phyloP scores from a whole-genome alignment of 2,888 invertebrate species.

The Cenopis cana region DNA sequence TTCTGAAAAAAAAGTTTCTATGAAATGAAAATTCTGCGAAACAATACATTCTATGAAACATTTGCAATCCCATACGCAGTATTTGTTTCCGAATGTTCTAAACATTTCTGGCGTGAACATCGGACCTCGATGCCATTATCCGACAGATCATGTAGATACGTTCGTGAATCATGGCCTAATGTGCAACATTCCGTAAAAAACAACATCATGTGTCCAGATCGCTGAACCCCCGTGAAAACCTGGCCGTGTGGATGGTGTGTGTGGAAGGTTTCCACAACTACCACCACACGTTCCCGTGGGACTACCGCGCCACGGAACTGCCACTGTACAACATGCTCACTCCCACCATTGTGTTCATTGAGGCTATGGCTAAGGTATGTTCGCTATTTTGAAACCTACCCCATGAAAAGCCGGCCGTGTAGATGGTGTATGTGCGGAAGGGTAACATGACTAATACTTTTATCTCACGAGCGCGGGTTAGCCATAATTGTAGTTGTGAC shows the following conservation, averaged over 20 bases:
- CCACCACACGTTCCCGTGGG: constrained; percentile 92
- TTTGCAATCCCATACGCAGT: too few relatives aligned
- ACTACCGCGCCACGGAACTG: constrained; percentile 89
- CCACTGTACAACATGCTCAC: constrained; percentile 87
- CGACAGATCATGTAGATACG: background rate
- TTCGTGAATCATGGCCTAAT: background rate
- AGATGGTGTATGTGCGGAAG: too few relatives aligned
- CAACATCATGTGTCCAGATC: constrained; percentile 60
- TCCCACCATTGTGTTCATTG: constrained; percentile 89
- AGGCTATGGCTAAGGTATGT: constrained; percentile 86
- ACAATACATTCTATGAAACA: too few relatives aligned
- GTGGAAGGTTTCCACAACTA: constrained; percentile 95
- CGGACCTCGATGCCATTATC: background rate
- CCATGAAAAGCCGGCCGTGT: too few relatives aligned
- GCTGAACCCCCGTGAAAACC: constrained; percentile 90
- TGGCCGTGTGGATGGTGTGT: constrained; percentile 87
- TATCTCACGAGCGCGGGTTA: too few relatives aligned
- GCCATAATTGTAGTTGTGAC: too few relatives aligned
- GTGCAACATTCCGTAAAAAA: background rate
- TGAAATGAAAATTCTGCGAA: too few relatives aligned
- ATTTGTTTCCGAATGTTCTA: too few relatives aligned
- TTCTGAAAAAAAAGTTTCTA: too few relatives aligned
- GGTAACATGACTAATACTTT: too few relatives aligned
- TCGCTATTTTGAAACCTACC: background rate
- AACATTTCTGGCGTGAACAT: background rate